Conservation (phyloP, 1,140 invertebrate species). For the Listronotus bonariensis region DNA sequence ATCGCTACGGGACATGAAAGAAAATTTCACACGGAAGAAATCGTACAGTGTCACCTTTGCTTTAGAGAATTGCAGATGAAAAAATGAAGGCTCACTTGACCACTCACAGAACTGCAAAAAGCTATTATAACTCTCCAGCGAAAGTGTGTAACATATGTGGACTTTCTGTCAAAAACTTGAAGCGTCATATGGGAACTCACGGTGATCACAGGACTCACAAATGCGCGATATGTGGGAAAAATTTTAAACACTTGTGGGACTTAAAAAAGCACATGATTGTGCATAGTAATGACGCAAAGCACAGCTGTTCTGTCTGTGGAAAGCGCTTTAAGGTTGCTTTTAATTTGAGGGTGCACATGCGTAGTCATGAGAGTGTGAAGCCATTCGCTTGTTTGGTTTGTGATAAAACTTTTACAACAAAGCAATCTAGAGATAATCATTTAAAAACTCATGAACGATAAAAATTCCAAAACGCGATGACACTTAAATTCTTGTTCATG, state of each 20-base stretch:
- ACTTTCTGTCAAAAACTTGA: conserved; percentile 21
- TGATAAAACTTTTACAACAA: conserved; percentile 59
- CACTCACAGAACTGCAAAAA: conserved; percentile 9
- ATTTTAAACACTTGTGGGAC: conserved; percentile 30
- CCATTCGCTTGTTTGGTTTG: conserved; percentile 71
- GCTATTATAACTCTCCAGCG: conserved; percentile 8
- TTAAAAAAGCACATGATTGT: conserved; percentile 34
- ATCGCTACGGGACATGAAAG: conserved; percentile 7
- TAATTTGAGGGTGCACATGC: conserved; percentile 60
- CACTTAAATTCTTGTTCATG: too few species aligned
- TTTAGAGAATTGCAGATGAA: not conserved
- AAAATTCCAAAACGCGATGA: too few species aligned
- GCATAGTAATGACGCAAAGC: conserved; percentile 38
- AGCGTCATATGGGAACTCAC: conserved; percentile 24
- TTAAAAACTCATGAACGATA: conserved; percentile 23
- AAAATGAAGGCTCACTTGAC: conserved; percentile 15
- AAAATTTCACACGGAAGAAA: conserved; percentile 13
- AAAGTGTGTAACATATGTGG: conserved; percentile 35
- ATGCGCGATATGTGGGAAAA: conserved; percentile 31
- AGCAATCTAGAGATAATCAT: conserved; percentile 40
- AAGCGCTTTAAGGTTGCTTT: conserved; percentile 36
- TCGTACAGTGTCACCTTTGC: conserved; percentile 3
- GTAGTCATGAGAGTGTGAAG: conserved; percentile 71
- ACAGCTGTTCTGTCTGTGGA: conserved; percentile 40
- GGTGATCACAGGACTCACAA: conserved; percentile 20